Evolutionary conservation across 1,140 invertebrate genomes (phyloP).

Genomic region (Chymomyza costata): DNA sequence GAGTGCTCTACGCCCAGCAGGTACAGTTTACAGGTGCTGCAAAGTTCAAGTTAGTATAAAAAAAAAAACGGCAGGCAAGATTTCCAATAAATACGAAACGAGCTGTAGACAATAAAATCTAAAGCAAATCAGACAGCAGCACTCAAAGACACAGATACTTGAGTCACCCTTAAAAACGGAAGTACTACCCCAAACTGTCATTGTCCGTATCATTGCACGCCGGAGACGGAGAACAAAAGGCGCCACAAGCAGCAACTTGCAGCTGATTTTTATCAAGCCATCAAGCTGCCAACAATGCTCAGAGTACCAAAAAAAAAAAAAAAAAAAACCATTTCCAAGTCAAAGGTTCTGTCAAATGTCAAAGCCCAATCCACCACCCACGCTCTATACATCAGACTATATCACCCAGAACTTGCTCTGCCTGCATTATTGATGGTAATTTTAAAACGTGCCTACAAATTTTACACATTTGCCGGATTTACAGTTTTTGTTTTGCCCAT

Average conservation of each 20-base stretch:
- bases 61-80: too few species aligned
- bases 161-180: slow-evolving; percentile 10
- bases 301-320: too few species aligned
- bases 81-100: slow-evolving; percentile 69
- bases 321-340: too few species aligned
- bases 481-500: slow-evolving; percentile 47
- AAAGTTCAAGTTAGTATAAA: too few species aligned
- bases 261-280: slow-evolving; percentile 67
- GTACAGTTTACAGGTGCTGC: slow-evolving; percentile 12
- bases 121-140: slow-evolving; percentile 46
- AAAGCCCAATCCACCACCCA: slow-evolving; percentile 4
- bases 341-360: slow-evolving; percentile 51
- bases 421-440: slow-evolving; percentile 69
- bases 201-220: slow-evolving; percentile 5
- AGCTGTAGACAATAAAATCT: slow-evolving; percentile 62
- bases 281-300: slow-evolving; percentile 61
- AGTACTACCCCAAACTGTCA: not conserved
- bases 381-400: not conserved
- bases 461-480: slow-evolving; percentile 71
- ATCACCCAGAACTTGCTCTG: slow-evolving; percentile 17
- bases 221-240: not conserved
- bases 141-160: not conserved
- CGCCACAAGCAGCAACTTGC: slow-evolving; percentile 1
- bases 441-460: slow-evolving; percentile 72
- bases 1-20: not conserved